Evolutionary conservation across 2,888 invertebrate genomes (phyloP), one percentile per base, ranked within the genome.

Genomic region (Epirrita christyi): DNA sequence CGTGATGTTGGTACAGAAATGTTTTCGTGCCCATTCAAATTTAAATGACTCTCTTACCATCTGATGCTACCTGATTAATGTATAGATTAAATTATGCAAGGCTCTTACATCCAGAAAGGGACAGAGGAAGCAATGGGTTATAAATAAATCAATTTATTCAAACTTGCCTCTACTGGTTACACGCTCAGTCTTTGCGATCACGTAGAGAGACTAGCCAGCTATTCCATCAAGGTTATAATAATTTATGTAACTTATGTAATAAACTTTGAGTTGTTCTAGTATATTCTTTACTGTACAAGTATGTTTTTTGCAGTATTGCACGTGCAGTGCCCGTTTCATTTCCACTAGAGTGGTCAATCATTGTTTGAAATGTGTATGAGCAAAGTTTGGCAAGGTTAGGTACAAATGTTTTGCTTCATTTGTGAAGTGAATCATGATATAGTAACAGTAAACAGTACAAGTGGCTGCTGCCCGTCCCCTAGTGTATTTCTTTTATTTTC

Each of bases 61-160:
- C 29, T 29, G 40, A 52, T 45, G 15, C 45, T 36, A 6, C 36
- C 32, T 38, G n/a, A n/a, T 46, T 49, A 5, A 13, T 37, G 48
- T 42, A 37, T 43, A 41, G 15, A 37, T 47, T 48, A 6, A 41
- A 62, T 66, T 59, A 58, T 64, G 60, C 45, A 66, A 61, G 61
- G 21, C 14, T 49, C 51, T 51, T 47, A 57, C 46, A 48, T 55
- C 59, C 61, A 64, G 61, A 67, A 75, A 70, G 70, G 68, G 73
- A 70, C 54, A 70, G 54, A 70, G 76, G 77, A 78, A 76, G 71
- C 61, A 41, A 56, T 64, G 56, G 46, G 13, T 38, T 75, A 76
- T 71, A 71, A 72, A 78, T 76, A 76, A 71, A 78, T 75, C 76
- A 47, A 48, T 37, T 14, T 44, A 48, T 44, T 53, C 29, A 11